Conservation (phyloP, 2,797 vertebrate species). For the Crocodylus rhombifer region DNA sequence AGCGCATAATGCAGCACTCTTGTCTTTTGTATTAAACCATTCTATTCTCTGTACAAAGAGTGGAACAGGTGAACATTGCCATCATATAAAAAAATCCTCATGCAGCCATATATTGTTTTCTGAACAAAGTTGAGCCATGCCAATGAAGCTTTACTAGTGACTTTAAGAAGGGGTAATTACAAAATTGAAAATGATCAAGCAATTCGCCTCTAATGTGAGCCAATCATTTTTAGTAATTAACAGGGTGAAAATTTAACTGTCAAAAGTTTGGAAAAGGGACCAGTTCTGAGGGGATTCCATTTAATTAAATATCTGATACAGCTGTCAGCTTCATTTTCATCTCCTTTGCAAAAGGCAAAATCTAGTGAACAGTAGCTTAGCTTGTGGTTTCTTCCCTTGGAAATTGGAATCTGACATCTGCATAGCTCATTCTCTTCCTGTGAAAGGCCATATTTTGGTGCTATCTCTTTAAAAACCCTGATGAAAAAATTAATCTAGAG, state of each 20-base stretch:
- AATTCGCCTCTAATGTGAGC: conserved; percentile 46
- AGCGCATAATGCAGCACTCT: neutral
- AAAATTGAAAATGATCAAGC: conserved; percentile 38
- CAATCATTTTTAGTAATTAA: conserved; percentile 58
- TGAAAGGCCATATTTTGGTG: no score
- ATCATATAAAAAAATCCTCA: neutral
- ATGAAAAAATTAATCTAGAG: neutral
- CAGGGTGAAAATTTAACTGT: conserved; percentile 17
- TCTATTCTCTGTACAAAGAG: rapidly evolving
- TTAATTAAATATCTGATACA: conserved; percentile 12
- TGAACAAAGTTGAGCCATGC: neutral
- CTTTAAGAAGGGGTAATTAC: conserved; percentile 19
- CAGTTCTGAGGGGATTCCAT: conserved; percentile 29
- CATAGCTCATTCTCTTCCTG: neutral
- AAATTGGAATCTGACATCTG: neutral
- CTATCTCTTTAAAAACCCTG: neutral
- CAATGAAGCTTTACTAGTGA: conserved; percentile 3
- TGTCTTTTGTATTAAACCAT: neutral
- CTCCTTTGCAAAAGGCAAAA: neutral
- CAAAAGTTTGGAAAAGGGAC: conserved; percentile 29
- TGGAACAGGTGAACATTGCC: neutral
- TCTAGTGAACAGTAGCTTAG: neutral
- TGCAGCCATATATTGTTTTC: neutral
- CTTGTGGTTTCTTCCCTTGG: neutral
- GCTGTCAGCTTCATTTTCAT: neutral